Conservation (phyloP, 2,888 invertebrate genomes). For the Stenurella melanura region DNA sequence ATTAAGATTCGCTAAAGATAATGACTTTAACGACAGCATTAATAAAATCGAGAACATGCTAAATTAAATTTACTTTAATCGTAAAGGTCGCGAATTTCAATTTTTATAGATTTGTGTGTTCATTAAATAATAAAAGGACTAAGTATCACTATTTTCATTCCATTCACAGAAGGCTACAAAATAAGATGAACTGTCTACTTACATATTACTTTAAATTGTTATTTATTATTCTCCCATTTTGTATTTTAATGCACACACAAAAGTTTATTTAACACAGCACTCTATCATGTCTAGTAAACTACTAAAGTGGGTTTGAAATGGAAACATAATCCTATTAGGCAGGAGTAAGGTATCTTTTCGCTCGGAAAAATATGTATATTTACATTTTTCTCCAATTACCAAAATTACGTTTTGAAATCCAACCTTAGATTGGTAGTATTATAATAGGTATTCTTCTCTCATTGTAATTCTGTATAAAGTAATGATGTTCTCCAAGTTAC, state of each 20-base stretch:
- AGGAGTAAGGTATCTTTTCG: constrained; percentile 51
- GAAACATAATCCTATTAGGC: constrained; percentile 53
- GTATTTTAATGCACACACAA: constrained; percentile 34
- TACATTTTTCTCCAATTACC: constrained; percentile 36
- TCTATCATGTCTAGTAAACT: constrained; percentile 44
- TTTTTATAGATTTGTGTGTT: no score
- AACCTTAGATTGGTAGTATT: neutral
- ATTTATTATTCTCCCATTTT: constrained; percentile 34
- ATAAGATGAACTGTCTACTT: constrained; percentile 6
- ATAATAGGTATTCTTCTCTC: no score
- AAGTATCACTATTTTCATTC: neutral
- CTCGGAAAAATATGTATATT: constrained; percentile 40
- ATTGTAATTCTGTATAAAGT: no score
- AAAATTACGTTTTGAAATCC: neutral
- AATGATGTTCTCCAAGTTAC: no score
- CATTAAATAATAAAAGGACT: neutral
- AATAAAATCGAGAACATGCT: no score
- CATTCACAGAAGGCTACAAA: neutral
- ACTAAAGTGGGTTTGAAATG: constrained; percentile 51
- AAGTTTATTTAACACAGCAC: constrained; percentile 40
- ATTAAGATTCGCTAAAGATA: no score
- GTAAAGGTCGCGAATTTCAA: no score
- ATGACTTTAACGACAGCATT: no score
- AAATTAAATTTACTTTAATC: no score
- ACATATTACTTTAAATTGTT: constrained; percentile 14